phyloP scores from a whole-genome alignment of 2,888 invertebrate genomes.

The Cybosia mesomella region DNA sequence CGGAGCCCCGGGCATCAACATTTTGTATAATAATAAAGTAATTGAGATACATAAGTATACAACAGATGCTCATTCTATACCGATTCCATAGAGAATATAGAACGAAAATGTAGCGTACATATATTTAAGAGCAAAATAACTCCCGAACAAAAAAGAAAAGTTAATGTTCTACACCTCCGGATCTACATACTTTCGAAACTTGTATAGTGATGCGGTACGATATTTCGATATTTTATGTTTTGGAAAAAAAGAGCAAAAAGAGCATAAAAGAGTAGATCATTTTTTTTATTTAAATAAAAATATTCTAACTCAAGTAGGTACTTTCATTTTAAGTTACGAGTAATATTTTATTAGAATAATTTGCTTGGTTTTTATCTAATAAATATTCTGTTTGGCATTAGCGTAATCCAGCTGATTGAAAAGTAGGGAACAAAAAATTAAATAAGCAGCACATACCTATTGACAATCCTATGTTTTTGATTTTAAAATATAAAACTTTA shows the following conservation, averaged over 20 bases:
- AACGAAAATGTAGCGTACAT: constrained; percentile 40
- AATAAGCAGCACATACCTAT: background rate
- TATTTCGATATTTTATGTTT: constrained; percentile 30
- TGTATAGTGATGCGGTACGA: constrained; percentile 31
- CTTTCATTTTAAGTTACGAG: too few relatives aligned
- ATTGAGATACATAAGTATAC: constrained; percentile 1
- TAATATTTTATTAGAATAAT: too few relatives aligned
- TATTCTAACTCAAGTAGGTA: too few relatives aligned
- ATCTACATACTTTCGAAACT: constrained; percentile 45
- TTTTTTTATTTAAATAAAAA: too few relatives aligned
- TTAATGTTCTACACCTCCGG: constrained; percentile 48
- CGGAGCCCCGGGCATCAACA: too few relatives aligned
- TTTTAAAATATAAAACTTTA: constrained; percentile 16
- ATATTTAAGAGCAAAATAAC: constrained; percentile 52
- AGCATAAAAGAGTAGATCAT: too few relatives aligned
- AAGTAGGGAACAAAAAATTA: background rate
- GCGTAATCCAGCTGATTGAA: background rate
- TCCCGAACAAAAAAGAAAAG: constrained; percentile 49
- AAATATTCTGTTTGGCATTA: background rate
- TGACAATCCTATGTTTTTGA: background rate
- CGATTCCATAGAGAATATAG: constrained; percentile 21
- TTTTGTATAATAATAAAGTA: background rate
- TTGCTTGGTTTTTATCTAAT: too few relatives aligned
- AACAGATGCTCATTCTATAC: constrained; percentile 20
- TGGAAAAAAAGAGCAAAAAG: background rate